Evolutionary conservation across 2,888 invertebrate genomes (phyloP).

Genomic region (Lobophora halterata): DNA sequence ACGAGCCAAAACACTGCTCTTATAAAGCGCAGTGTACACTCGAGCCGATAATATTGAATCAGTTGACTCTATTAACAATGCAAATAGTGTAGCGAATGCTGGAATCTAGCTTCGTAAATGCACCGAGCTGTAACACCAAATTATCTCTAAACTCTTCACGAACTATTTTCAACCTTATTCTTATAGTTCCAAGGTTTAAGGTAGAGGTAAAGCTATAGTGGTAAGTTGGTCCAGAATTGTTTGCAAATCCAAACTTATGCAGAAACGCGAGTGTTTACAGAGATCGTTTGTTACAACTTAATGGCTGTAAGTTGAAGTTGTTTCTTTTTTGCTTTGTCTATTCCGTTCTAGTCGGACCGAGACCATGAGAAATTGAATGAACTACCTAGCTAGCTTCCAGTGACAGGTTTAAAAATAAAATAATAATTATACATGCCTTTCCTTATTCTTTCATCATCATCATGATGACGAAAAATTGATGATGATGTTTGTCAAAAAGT

Average conservation of each 20-base stretch:
- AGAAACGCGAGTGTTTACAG: constrained; percentile 64
- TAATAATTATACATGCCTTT: too few relatives aligned
- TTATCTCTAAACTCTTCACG: constrained; percentile 1
- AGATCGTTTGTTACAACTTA: constrained; percentile 67
- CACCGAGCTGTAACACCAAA: constrained; percentile 45
- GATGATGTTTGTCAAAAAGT: too few relatives aligned
- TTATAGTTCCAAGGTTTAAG: constrained; percentile 4
- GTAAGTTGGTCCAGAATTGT: constrained; percentile 58
- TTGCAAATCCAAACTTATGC: constrained; percentile 70
- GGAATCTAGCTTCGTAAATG: constrained; percentile 63
- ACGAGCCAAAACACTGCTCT: constrained; percentile 18
- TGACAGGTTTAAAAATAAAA: too few relatives aligned
- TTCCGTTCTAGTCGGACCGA: constrained; percentile 4
- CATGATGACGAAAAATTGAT: too few relatives aligned
- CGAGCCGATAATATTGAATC: constrained; percentile 66
- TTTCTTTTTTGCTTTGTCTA: constrained; percentile 23
- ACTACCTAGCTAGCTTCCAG: too few relatives aligned
- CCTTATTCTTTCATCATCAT: too few relatives aligned
- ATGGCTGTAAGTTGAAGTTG: constrained; percentile 64
- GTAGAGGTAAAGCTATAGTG: constrained; percentile 29
- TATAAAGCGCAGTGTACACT: constrained; percentile 29
- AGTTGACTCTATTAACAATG: constrained; percentile 71
- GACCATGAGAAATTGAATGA: constrained; percentile 3
- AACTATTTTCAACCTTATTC: constrained; percentile 28
- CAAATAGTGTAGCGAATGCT: constrained; percentile 61